These are phyloP conservation scores for Ondatra zibethicus DNA, from an alignment of 2,113 vertebrate species.

Conservation along the genomic window DNA sequence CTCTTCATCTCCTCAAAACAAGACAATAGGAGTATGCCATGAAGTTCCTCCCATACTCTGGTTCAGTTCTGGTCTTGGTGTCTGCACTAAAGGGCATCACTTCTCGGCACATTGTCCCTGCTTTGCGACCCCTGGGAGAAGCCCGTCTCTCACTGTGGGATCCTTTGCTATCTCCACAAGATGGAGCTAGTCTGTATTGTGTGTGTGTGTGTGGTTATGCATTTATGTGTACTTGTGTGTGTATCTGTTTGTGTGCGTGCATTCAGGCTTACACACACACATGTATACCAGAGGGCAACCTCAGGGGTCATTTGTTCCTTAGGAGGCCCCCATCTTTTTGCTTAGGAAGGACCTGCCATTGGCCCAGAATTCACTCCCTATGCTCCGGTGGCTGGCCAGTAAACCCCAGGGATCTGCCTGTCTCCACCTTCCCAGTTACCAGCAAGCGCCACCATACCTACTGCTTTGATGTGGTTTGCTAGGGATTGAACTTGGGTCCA, in stretches of 20 bases:
- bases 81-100: not conserved
- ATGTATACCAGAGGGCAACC: not conserved
- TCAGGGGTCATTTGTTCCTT: not conserved
- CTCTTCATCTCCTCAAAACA: not conserved
- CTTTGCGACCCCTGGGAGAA: too few species aligned
- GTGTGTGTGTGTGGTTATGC: not conserved
- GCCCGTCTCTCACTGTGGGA: accelerated
- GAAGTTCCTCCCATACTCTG: not conserved
- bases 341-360: not conserved
- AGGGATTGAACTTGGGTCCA: too few species aligned
- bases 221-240: not conserved
- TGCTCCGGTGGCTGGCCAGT: not conserved
- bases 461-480: not conserved
- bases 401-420: not conserved
- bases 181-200: not conserved
- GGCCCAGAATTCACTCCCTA: not conserved
- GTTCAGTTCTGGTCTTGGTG: not conserved
- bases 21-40: not conserved
- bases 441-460: not conserved
- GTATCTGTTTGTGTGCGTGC: accelerated
- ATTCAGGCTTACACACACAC: too few species aligned
- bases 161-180: too few species aligned
- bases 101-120: not conserved
- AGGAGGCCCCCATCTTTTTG: not conserved
- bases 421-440: not conserved